phyloP scores from a whole-genome alignment of 1,140 invertebrate genomes.

The Anastatus disparis region DNA sequence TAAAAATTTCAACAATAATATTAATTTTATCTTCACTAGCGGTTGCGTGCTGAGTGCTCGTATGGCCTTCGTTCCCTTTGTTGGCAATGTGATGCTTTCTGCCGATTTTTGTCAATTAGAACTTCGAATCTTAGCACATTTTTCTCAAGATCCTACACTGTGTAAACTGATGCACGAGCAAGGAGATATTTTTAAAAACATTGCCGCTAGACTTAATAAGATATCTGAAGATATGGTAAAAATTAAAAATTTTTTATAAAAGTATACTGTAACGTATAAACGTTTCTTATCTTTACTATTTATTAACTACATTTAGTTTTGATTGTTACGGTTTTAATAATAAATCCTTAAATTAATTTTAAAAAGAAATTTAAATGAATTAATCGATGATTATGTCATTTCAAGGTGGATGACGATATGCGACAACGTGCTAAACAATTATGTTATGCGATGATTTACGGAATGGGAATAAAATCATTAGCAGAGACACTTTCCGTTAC shows the following conservation, averaged over 20 bases:
- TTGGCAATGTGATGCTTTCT: conserved; percentile 78
- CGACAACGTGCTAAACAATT: conserved; percentile 92
- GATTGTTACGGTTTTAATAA: too few relatives aligned
- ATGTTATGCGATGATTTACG: conserved; percentile 97
- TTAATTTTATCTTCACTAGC: background rate
- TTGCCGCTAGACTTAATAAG: conserved; percentile 86
- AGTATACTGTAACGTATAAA: too few relatives aligned
- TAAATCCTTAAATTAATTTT: too few relatives aligned
- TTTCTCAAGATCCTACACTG: conserved; percentile 83
- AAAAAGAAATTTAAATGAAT: too few relatives aligned
- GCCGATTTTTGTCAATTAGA: conserved; percentile 98
- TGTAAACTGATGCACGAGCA: conserved; percentile 76
- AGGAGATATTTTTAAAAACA: conserved; percentile 87
- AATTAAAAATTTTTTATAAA: too few relatives aligned
- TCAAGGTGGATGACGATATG: conserved; percentile 77
- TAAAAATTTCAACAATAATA: background rate
- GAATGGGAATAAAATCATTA: conserved; percentile 92
- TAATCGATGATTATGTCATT: too few relatives aligned
- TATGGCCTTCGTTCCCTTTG: conserved; percentile 74
- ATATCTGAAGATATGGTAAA: conserved; percentile 74
- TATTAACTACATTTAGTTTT: too few relatives aligned
- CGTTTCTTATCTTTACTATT: too few relatives aligned
- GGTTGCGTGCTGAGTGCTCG: conserved; percentile 72
- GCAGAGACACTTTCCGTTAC: conserved; percentile 83
- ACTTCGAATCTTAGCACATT: conserved; percentile 90